Evolutionary conservation across 2,888 invertebrate genomes (phyloP), one percentile per base, ranked within the genome.

Genomic region (Trissoscelio sp.): DNA sequence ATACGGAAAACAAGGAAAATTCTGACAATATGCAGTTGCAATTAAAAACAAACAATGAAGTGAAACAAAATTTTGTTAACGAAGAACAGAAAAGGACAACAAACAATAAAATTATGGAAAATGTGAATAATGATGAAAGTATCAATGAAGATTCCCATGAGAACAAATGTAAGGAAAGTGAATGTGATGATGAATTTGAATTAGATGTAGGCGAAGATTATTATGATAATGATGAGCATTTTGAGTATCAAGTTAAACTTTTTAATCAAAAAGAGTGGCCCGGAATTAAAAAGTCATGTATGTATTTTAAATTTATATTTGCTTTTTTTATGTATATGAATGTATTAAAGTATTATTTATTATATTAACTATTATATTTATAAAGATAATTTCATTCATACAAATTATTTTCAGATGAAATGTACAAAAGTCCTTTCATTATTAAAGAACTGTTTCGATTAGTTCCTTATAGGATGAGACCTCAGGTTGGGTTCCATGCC

Each of bases 391-490:
- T 11, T 24, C 1, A 51, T 24, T 20, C 14, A 14, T 42, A 14
- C 4, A 39, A n/a, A 16, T 20, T 60, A 3, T 62, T 64, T 55
- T 55, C 39, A 79, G 79, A 44, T 39, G 22, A 48, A 9, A 28
- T 31, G 11, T 80, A 74, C 22, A 67, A 37, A 67, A 58, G 31
- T 48, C 14, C 39, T n/a, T 80, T 80, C 37, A 3, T 80, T 11
- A 80, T 80, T 14, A 80, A 80, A 37, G 80, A 80, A 57, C 14
- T 80, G 0, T 80, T 24, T 16, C 34, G 80, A 7, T 28, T 80
- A 18, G 80, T 80, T 3, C 80, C 80, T 22, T 80, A 57, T 39
- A 62, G 12, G 46, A 64, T 74, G 62, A 64, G 64, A 22, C 62
- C 69, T 2, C 60, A 74, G 9, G 39, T 80, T 39, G 16, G 22